Percentiles rank a stretch among this genome's conserved stretches.
Conservation (phyloP, 23 tunicate species). For the Trididemnum miniatum region DNA sequence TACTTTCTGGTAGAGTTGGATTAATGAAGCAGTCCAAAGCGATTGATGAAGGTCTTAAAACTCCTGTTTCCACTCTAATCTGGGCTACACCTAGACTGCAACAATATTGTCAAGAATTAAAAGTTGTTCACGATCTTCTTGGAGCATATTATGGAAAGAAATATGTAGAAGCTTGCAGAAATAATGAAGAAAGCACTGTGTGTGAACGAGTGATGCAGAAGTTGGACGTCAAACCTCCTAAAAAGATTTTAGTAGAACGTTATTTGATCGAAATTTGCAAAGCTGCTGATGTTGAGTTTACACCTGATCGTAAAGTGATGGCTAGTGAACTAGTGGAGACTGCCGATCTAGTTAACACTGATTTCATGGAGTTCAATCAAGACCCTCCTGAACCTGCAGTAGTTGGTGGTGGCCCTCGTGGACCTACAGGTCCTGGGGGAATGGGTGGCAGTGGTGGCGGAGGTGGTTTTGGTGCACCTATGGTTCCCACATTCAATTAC, state of each 20-base stretch:
- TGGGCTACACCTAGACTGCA: constrained; percentile 79
- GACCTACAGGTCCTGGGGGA: constrained; percentile 42
- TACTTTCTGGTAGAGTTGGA: constrained; percentile 62
- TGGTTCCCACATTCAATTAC: neutral
- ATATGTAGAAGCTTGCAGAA: constrained; percentile 74
- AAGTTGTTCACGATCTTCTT: constrained; percentile 64
- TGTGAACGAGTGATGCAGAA: constrained; percentile 82
- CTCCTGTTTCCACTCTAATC: constrained; percentile 81
- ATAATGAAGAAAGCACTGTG: constrained; percentile 68
- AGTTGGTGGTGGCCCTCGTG: constrained; percentile 26
- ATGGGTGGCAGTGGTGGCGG: constrained; percentile 42
- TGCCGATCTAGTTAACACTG: constrained; percentile 49
- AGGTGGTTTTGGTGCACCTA: constrained; percentile 25
- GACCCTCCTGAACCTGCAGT: constrained; percentile 47
- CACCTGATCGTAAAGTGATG: constrained; percentile 75
- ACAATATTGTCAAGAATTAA: constrained; percentile 60
- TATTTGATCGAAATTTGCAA: constrained; percentile 89
- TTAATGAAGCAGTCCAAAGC: constrained; percentile 68
- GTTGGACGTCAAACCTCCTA: constrained; percentile 81
- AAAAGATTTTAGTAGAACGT: constrained; percentile 74
- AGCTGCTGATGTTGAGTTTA: constrained; percentile 76
- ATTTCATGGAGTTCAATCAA: constrained; percentile 68
- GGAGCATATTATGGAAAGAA: constrained; percentile 86
- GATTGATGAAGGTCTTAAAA: constrained; percentile 75
- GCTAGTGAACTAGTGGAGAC: constrained; percentile 47